phyloP scores from a whole-genome alignment of 2,113 vertebrate species.

The Gnathonemus echidnorhynchus region DNA sequence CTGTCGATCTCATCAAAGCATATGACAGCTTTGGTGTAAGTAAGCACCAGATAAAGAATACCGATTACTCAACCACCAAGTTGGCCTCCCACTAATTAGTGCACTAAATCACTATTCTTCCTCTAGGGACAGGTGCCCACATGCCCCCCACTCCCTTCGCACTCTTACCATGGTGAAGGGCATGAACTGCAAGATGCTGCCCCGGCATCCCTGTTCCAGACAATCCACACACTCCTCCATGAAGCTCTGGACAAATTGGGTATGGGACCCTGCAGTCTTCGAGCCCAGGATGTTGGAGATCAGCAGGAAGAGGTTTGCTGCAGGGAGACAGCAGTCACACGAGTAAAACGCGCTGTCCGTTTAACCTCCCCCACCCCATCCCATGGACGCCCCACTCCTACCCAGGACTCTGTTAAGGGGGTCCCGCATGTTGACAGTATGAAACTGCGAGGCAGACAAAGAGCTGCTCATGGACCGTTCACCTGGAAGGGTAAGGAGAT shows the following conservation, averaged over 20 bases:
- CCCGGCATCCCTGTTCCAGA: slow-evolving; percentile 83
- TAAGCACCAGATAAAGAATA: background rate
- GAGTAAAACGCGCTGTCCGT: background rate
- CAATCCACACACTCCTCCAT: slow-evolving; percentile 95
- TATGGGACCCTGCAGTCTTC: slow-evolving; percentile 85
- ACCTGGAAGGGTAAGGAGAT: slow-evolving; percentile 39
- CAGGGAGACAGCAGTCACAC: background rate
- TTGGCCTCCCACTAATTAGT: background rate
- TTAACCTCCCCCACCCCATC: background rate
- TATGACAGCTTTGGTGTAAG: background rate
- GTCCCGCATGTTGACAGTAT: slow-evolving; percentile 93
- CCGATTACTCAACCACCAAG: background rate
- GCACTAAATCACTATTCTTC: background rate
- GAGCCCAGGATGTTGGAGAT: slow-evolving; percentile 87
- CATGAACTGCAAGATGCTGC: slow-evolving; percentile 96
- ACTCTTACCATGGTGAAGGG: slow-evolving; percentile 89
- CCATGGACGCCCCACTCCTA: slow-evolving; percentile 47
- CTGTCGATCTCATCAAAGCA: background rate
- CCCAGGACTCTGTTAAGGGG: slow-evolving; percentile 88
- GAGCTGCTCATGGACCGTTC: slow-evolving; percentile 93
- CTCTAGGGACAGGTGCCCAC: background rate
- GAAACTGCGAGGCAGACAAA: slow-evolving; percentile 89
- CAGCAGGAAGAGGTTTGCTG: slow-evolving; percentile 94
- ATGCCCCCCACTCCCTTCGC: background rate
- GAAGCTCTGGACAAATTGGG: slow-evolving; percentile 97